Evolutionary conservation across 2,797 vertebrate species (phyloP).

Genomic region (Rhinophrynus dorsalis): DNA sequence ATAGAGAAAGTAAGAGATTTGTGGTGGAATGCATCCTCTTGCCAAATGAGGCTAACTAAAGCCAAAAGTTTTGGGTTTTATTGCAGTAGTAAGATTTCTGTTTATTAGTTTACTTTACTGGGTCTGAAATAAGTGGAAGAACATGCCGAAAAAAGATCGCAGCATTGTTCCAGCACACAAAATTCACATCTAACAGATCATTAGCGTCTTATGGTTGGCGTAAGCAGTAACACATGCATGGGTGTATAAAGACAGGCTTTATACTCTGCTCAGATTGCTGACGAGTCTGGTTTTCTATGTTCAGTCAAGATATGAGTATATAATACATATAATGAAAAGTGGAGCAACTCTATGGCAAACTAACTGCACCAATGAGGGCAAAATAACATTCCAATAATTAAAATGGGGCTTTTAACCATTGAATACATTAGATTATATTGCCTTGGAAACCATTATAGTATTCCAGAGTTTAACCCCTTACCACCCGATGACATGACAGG

Average conservation of each 20-base stretch:
- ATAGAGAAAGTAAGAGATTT: slow-evolving; percentile 35
- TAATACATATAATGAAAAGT: too few relatives aligned
- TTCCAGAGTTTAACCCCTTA: too few relatives aligned
- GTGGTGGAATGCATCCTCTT: slow-evolving; percentile 23
- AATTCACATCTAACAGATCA: slow-evolving; percentile 44
- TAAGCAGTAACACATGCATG: slow-evolving; percentile 24
- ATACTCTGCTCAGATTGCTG: slow-evolving; percentile 6
- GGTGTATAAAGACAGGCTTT: neutral
- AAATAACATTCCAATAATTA: too few relatives aligned
- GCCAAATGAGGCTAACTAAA: slow-evolving; percentile 51
- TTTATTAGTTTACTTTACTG: slow-evolving; percentile 49
- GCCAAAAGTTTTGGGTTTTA: slow-evolving; percentile 45
- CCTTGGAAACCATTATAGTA: too few relatives aligned
- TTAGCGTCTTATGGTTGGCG: slow-evolving; percentile 34
- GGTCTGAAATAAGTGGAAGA: slow-evolving; percentile 41
- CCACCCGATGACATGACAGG: too few relatives aligned
- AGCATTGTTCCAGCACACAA: slow-evolving; percentile 34
- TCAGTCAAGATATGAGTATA: too few relatives aligned
- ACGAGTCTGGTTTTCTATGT: neutral
- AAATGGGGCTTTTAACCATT: too few relatives aligned
- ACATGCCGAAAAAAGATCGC: slow-evolving; percentile 36
- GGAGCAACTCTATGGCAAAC: too few relatives aligned
- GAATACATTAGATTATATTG: neutral
- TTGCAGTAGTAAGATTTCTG: slow-evolving; percentile 53
- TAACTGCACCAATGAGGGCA: too few relatives aligned